phyloP scores from a whole-genome alignment of 2,797 vertebrate genomes.

The Petrocephalus sullivani region DNA sequence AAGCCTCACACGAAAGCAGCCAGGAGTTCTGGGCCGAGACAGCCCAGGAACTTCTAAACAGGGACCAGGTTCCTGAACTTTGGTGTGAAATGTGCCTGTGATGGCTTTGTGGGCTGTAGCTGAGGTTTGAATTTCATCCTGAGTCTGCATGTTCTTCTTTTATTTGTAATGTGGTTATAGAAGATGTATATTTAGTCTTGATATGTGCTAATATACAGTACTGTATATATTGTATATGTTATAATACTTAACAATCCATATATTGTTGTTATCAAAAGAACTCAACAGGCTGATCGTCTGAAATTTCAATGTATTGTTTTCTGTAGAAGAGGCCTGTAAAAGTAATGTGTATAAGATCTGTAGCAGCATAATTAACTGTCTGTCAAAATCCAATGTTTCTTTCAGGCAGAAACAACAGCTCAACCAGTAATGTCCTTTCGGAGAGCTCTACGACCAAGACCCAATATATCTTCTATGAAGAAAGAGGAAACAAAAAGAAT shows the following conservation, averaged over 20 bases:
- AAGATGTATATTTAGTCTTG: background rate
- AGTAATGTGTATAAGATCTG: background rate
- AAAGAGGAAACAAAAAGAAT: constrained; percentile 63
- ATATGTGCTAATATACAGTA: background rate
- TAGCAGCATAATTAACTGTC: background rate
- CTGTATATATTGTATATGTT: background rate
- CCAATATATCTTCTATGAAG: constrained; percentile 50
- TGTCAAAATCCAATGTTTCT: constrained; percentile 1
- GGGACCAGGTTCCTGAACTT: background rate
- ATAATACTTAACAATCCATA: background rate
- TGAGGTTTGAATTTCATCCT: background rate
- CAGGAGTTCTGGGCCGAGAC: no score
- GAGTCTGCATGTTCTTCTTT: background rate
- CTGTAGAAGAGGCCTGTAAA: background rate
- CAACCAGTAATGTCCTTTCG: constrained; percentile 24
- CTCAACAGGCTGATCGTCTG: background rate
- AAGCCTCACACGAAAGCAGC: no score
- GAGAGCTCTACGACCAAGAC: constrained; percentile 42
- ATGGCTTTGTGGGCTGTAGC: background rate
- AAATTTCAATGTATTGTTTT: background rate
- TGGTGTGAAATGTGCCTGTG: background rate
- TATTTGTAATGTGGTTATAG: background rate
- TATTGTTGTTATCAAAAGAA: background rate
- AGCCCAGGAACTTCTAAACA: no score
- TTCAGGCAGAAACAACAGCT: constrained; percentile 38